Base-by-base conservation (phyloP, 2,113 vertebrate species). In the Neoarius graeffei region DNA sequence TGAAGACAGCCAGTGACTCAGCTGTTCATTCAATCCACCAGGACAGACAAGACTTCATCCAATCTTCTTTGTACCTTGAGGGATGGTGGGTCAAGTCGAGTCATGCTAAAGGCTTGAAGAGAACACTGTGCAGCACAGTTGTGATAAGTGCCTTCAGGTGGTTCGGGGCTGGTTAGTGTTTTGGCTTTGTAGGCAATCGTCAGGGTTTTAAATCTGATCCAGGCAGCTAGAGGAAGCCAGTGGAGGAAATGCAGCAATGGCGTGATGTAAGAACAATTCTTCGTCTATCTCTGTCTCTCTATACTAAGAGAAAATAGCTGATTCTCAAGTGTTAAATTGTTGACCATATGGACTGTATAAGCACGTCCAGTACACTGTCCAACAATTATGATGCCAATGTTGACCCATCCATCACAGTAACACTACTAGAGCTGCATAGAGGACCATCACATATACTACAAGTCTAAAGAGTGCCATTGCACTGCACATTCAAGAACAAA, bases 271-370 rank as follows among this genome's bases (percentile, higher is more conserved):
- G 25, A 67, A 67, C 25, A 8, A 7, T 35, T 71, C 30, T 42
- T 42, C 17, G 15, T 20, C 27, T 5, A 35, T 69, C 27, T 69
- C 67, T 17, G 67, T 15, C n/a, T 69, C 5, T 69, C 27, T 30
- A 30, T 30, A 69, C 1, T 13, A 8, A 14, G 14, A 14, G 67
- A 30, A 30, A 30, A 69, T 17, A 57, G 27, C 17, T 42, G 3
- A 76, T 57, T 64, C 25, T 85, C 54, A 71, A 35, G 59, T 30
- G 73, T 83, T 77, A 83, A 69, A 77, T 27, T 19, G 2, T 83
- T 74, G 73, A 76, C 27, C 56, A 74, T 76, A 27, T 25, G 13
- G 30, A 25, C 60, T 54, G n/a, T 64, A 67, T 77, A 50, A 67
- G 25, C 52, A 83, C 7, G 48, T 71, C 50, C 20, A 14, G 71